Conservation (phyloP, 2,113 vertebrate species). For the Uropsilus gracilis region DNA sequence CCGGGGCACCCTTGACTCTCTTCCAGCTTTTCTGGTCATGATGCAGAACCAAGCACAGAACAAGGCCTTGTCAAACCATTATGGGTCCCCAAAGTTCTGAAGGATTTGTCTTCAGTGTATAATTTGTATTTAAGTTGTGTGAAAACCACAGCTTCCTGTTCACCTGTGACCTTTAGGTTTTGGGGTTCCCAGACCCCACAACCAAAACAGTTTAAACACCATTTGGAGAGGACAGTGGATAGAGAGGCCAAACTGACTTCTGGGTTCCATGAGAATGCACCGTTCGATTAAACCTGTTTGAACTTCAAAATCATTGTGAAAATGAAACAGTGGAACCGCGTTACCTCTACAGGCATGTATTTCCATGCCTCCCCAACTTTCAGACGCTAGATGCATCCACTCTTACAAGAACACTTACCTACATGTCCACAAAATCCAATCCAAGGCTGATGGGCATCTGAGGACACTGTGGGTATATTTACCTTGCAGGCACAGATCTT, state of each 20-base stretch:
- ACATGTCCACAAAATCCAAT: background rate
- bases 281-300: background rate
- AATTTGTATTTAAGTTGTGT: background rate
- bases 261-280: background rate
- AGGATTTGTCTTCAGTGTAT: background rate
- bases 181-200: background rate
- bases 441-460: background rate
- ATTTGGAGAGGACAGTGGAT: background rate
- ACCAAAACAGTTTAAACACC: background rate
- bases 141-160: conserved; percentile 43
- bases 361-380: background rate
- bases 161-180: background rate
- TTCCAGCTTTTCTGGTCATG: background rate
- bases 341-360: background rate
- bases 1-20: background rate
- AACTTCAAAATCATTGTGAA: background rate
- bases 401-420: background rate
- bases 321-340: background rate
- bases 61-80: background rate
- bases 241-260: background rate
- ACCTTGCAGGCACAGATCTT: background rate
- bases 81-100: background rate
- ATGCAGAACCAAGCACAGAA: background rate
- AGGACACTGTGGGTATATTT: background rate
- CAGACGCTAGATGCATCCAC: background rate